Evolutionary conservation across 2,113 vertebrate genomes (phyloP).

Genomic region (Marcusenius ussheri): DNA sequence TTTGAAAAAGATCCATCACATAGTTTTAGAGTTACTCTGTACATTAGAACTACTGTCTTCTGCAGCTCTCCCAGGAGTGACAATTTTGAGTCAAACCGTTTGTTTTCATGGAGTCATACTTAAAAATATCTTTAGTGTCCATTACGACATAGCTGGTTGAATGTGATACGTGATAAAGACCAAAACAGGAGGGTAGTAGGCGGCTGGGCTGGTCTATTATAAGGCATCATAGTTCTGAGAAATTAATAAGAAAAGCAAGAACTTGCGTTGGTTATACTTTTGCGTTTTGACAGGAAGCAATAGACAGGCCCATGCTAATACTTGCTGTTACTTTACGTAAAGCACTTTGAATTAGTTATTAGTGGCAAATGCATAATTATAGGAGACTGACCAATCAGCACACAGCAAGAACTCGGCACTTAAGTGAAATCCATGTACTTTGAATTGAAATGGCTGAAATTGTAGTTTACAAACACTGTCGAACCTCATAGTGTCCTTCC

Average conservation of each 20-base stretch:
- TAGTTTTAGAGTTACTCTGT: no score
- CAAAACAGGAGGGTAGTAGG: not conserved
- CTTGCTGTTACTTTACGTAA: not conserved
- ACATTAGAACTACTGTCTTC: no score
- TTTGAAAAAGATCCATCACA: no score
- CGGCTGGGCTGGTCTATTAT: not conserved
- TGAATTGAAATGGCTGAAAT: no score
- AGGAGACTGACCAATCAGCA: no score
- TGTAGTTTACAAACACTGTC: no score
- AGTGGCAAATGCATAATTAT: no score
- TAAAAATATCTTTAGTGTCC: not conserved
- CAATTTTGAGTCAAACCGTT: not conserved
- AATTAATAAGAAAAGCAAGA: not conserved
- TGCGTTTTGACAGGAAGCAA: not conserved
- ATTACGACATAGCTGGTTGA: not conserved
- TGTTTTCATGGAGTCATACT: not conserved
- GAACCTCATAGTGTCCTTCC: no score
- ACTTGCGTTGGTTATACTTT: not conserved
- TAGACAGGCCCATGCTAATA: not conserved
- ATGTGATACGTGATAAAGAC: not conserved
- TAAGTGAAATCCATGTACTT: no score
- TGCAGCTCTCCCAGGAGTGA: not conserved
- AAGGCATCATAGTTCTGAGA: not conserved
- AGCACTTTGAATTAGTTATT: not conserved
- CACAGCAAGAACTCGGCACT: no score